Base-by-base conservation (phyloP, 1,140 invertebrate genomes). In the Dendrolimus punctatus region DNA sequence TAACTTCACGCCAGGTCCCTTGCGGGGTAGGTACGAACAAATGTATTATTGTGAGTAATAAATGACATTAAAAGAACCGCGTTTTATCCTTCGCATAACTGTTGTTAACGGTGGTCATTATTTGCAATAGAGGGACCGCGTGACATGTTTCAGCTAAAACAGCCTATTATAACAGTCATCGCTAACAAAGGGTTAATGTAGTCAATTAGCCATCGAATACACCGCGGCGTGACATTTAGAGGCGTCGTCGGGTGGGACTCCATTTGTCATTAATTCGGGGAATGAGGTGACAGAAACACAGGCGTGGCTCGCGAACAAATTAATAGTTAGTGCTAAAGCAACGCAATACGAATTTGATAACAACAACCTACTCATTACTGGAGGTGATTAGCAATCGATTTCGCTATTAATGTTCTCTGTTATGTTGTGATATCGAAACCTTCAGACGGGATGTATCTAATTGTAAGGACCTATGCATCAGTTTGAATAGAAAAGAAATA, bases 201-300 rank as follows among this genome's bases (percentile, higher is more conserved):
- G 75, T 77, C 76, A 81, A 81, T 81, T 81, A 81, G 76, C 72
- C 68, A 79, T 79, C 70, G 71, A 77, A 76, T 73, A 78, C 72
- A 71, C 57, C 60, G 58, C 62, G 56, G 50, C 54, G 61, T 66
- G 67, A 75, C 76, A 75, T 76, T 76, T 77, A 76, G 76, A 76
- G 54, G 54, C 66, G 57, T 64, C 64, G 73, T 64, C 64, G 73
- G 76, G 69, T 65, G 72, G 73, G 66, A 64, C 72, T 64, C 60
- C 77, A 76, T 83, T 83, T 80, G 80, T 80, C 78, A 80, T 81
- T 81, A 80, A 81, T 80, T 83, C 80, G 64, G 74, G 71, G 67
- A 74, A 75, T 73, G 67, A 80, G 71, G 78, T 79, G 79, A 83
- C 80, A 78, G 68, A 60, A 76, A 76, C 75, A 78, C 58, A 63